Evolutionary conservation across 2,888 invertebrate genomes (phyloP).

Genomic region (Acanthosepion lycidas): DNA sequence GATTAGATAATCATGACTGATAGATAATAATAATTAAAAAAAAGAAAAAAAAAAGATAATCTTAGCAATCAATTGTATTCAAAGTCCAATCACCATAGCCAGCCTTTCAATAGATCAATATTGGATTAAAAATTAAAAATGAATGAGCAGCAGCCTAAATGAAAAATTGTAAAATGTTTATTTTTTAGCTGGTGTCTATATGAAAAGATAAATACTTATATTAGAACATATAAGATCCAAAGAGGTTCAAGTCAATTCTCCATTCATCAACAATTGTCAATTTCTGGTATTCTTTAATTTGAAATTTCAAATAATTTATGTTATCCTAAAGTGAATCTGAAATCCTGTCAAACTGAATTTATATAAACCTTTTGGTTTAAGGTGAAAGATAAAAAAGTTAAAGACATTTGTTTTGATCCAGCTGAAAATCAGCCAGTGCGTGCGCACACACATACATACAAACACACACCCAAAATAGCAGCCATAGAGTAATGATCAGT

Average conservation of each 20-base stretch:
- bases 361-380: neutral
- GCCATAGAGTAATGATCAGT: neutral
- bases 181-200: neutral
- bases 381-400: neutral
- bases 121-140: neutral
- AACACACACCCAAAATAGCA: neutral
- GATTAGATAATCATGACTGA: too few relatives aligned
- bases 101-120: neutral
- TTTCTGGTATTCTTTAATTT: neutral
- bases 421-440: neutral
- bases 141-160: neutral
- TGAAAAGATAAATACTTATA: neutral
- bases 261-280: neutral
- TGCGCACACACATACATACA: neutral
- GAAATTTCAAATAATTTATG: neutral
- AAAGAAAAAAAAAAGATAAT: neutral
- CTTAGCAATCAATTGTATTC: neutral
- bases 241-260: neutral
- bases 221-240: neutral
- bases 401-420: neutral
- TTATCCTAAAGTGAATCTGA: neutral
- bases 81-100: neutral
- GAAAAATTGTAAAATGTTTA: neutral
- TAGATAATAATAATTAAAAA: neutral
- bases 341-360: neutral